phyloP scores from a whole-genome alignment of 2,113 vertebrate genomes.

The Notothenia coriiceps region DNA sequence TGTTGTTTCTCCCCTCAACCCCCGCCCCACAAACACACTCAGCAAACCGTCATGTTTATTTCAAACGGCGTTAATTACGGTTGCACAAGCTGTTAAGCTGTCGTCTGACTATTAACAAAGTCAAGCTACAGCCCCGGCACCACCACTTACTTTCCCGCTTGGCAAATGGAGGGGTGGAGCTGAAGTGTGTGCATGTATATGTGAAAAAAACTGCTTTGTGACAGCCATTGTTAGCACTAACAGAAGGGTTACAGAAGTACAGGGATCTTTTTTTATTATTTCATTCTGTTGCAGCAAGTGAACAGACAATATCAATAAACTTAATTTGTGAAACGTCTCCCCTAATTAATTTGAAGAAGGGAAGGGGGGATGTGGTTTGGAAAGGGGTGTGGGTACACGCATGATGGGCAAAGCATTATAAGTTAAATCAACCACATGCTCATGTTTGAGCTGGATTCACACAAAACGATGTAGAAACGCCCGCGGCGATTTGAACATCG shows the following conservation, averaged over 20 bases:
- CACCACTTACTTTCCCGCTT: conserved; percentile 69
- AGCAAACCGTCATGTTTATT: conserved; percentile 75
- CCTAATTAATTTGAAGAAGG: conserved; percentile 80
- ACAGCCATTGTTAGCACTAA: conserved; percentile 78
- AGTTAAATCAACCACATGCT: conserved; percentile 73
- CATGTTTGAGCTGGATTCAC: conserved; percentile 55
- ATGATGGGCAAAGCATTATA: conserved; percentile 55
- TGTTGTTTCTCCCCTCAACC: neutral
- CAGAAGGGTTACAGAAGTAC: conserved; percentile 67
- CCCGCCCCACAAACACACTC: conserved; percentile 11
- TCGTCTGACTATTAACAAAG: conserved; percentile 83
- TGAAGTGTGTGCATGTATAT: conserved; percentile 14
- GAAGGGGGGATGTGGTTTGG: neutral
- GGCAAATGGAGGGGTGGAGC: conserved; percentile 71
- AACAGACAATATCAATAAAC: conserved; percentile 78
- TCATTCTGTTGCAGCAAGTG: conserved; percentile 62
- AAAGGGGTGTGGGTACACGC: conserved; percentile 27
- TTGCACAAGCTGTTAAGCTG: conserved; percentile 84
- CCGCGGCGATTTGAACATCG: conserved; percentile 67
- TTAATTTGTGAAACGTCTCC: conserved; percentile 80
- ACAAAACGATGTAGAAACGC: conserved; percentile 55
- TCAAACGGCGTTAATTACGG: conserved; percentile 81
- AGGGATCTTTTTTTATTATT: conserved; percentile 59
- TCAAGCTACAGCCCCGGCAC: conserved; percentile 73
- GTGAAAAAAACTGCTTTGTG: conserved; percentile 59